These are phyloP conservation scores for Astyanax mexicanus DNA, from an alignment of 2,797 vertebrate genomes.

Conservation along the genomic window DNA sequence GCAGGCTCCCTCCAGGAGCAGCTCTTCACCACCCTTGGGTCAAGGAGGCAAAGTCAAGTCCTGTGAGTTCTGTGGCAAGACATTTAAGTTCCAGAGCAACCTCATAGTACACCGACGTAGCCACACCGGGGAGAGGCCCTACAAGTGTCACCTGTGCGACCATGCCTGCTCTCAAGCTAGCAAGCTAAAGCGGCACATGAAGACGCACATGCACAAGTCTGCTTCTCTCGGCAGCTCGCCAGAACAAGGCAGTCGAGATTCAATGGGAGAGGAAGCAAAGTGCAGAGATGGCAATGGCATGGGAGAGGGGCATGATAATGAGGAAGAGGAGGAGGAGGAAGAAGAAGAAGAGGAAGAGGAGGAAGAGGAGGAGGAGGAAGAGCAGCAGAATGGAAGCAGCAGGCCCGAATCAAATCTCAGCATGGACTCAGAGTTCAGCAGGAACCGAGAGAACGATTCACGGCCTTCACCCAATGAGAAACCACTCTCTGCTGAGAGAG, in stretches of 20 bases:
- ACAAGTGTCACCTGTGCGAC: slow-evolving; percentile 98
- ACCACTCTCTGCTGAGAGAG: slow-evolving; percentile 63
- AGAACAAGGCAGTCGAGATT: slow-evolving; percentile 84
- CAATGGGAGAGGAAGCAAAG: slow-evolving; percentile 74
- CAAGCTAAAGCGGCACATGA: slow-evolving; percentile 99
- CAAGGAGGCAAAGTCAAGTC: slow-evolving; percentile 85
- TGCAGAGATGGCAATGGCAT: slow-evolving; percentile 80
- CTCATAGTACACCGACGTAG: slow-evolving; percentile 97
- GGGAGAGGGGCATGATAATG: slow-evolving; percentile 76
- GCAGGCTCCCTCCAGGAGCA: slow-evolving; percentile 82
- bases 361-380: slow-evolving; percentile 79
- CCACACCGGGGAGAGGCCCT: slow-evolving; percentile 98
- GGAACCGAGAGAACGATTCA: slow-evolving; percentile 76
- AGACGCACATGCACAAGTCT: slow-evolving; percentile 97
- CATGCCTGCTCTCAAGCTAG: slow-evolving; percentile 99
- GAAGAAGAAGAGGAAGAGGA: slow-evolving; percentile 79
- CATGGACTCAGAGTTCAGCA: slow-evolving; percentile 85
- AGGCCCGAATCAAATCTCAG: slow-evolving; percentile 95
- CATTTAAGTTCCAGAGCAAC: slow-evolving; percentile 99
- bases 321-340: slow-evolving; percentile 74
- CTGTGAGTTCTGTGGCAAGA: slow-evolving; percentile 98
- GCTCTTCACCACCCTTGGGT: slow-evolving; percentile 61
- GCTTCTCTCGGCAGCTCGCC: slow-evolving; percentile 87
- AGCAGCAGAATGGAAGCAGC: slow-evolving; percentile 90
- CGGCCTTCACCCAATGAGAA: slow-evolving; percentile 86